Conservation (phyloP, 2,888 invertebrate genomes). For the Hermaeophaga mercurialis region DNA sequence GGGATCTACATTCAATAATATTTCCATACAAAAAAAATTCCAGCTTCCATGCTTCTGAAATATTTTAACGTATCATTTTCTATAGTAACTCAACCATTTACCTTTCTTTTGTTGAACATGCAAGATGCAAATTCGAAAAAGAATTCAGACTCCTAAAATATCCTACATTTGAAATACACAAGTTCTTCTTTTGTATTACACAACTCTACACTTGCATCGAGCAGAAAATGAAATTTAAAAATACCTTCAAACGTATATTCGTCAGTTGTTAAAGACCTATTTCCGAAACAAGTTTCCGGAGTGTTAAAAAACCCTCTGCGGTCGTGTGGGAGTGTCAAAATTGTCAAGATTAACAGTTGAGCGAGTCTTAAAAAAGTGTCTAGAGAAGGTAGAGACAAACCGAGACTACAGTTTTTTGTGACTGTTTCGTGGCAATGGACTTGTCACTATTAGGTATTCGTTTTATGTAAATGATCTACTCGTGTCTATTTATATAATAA, state of each 20-base stretch:
- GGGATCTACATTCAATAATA: too few relatives aligned
- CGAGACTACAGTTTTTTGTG: constrained; percentile 30
- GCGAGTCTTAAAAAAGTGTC: constrained; percentile 32
- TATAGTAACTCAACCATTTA: neutral
- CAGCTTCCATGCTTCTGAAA: too few relatives aligned
- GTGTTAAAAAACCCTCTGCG: constrained; percentile 36
- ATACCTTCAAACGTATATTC: constrained; percentile 40
- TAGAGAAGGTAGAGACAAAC: constrained; percentile 27
- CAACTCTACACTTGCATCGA: constrained; percentile 9
- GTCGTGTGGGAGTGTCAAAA: constrained; percentile 39
- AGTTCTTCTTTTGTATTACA: constrained; percentile 1
- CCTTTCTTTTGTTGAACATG: neutral
- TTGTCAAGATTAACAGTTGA: constrained; percentile 36
- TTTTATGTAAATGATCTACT: constrained; percentile 27
- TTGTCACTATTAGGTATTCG: constrained; percentile 32
- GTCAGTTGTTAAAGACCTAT: constrained; percentile 54
- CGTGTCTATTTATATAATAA: constrained; percentile 21
- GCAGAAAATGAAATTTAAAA: constrained; percentile 24
- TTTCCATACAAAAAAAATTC: too few relatives aligned
- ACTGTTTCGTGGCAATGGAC: constrained; percentile 21
- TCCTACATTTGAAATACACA: neutral
- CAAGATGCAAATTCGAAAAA: neutral
- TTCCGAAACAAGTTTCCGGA: constrained; percentile 55
- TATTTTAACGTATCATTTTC: neutral
- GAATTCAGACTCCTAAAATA: neutral